Evolutionary conservation across 2,797 vertebrate species (phyloP), one percentile per base, ranked within the genome.

Genomic region (Amniataba percoides): DNA sequence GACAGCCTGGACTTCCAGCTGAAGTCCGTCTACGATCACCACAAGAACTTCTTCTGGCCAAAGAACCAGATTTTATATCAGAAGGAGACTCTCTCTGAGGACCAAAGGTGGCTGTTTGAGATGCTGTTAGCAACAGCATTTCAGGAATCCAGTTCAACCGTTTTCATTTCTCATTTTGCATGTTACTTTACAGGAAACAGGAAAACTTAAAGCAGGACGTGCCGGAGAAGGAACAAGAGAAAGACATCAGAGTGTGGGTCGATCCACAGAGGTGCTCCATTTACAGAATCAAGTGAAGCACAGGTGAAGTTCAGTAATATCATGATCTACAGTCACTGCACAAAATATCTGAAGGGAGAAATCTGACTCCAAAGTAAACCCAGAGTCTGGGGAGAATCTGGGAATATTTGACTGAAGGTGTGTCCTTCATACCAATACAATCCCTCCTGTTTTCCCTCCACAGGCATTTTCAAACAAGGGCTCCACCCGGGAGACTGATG

Each of bases 1-100:
- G 95, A 97, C 92, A 96, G 96, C 65, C 92, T 98, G 13, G 96
- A 97, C 86, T 93, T 97, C 67, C 92, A 95, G 16, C 92, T 97
- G 0, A 93, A 82, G 21, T 80, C 96, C 0, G 82, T 95, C 39
- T 97, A 97, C 23, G 74, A 97, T 77, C 96, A 98, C 49, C 94
- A 96, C 75, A 84, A 87, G 1, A 89, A 93, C 67, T 65, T 93
- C 31, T 93, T 96, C 80, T 88, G 84, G 74, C 89, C 75, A 49
- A 97, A 95, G 83, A 95, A 74, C 64, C 86, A 96, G 88, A 85
- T 85, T 7, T 59, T 96, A 19, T 81, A 89, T 46, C 96, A 97
- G 80, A 89, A 27, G 64, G 92, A 96, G 71, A 95, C 95, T 0
- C 5, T 91, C n/a, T 84, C 76, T 42, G 84, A 91, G 34, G 68